These are phyloP conservation scores for Dallia pectoralis DNA, from an alignment of 2,797 vertebrate genomes.

Conservation along the genomic window DNA sequence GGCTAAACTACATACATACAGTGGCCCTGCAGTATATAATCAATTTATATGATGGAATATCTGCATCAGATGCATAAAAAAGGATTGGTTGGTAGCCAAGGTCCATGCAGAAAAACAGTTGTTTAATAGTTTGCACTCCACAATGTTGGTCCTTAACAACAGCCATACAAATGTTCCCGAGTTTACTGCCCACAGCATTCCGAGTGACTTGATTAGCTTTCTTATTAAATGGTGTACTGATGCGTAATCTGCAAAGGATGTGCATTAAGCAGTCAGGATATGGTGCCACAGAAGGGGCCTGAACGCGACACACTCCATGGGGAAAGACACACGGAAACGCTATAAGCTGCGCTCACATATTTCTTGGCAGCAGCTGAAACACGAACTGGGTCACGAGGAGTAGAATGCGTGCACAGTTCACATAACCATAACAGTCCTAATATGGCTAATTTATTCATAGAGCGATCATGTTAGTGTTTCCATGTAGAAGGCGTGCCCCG, in stretches of 20 bases:
- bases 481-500: constrained; percentile 45
- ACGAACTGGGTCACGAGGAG: constrained; percentile 68
- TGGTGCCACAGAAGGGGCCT: constrained; percentile 24
- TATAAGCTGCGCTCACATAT: constrained; percentile 60
- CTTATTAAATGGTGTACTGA: constrained; percentile 26
- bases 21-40: background rate
- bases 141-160: background rate
- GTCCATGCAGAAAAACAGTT: too few species aligned
- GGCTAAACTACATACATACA: background rate
- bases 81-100: too few species aligned
- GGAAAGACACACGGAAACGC: constrained; percentile 41
- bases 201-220: constrained; percentile 30
- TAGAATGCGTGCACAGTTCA: constrained; percentile 39
- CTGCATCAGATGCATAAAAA: too few species aligned
- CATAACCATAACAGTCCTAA: background rate
- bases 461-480: constrained; percentile 38
- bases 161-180: background rate
- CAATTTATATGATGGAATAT: background rate
- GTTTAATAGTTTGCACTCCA: background rate
- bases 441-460: constrained; percentile 9
- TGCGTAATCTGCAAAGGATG: constrained; percentile 39
- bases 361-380: constrained; percentile 54
- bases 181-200: background rate
- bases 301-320: constrained; percentile 43
- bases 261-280: constrained; percentile 47